Evolutionary conservation across 2,888 invertebrate species (phyloP), one percentile per base, ranked within the genome.

Genomic region (Chloromyia formosa): DNA sequence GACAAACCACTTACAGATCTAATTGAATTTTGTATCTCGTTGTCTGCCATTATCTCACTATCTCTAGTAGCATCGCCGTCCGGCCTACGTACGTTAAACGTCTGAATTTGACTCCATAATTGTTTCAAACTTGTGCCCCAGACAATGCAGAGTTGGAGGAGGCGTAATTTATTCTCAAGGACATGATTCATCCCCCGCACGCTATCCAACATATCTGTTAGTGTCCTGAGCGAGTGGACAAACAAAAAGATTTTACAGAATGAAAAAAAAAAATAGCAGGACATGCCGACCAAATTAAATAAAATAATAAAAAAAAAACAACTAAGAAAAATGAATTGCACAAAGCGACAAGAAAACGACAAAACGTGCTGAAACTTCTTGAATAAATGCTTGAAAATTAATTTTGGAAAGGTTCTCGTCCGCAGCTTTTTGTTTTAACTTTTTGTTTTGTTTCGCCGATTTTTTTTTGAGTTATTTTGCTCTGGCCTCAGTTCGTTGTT

Each of bases 361-460:
- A 69, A 54, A 23, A 53, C 54, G 68, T 69, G 68, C 54, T n/a
- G 53, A 69, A 69, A 69, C 53, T 69, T 69, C 54, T 53, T 69
- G 53, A 69, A 69, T 53, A 53, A 35, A 53, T 53, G 53, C 53
- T 49, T 69, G 27, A 14, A 69, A 69, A 69, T 69, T 69, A 69
- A 69, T 69, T 62, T 69, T 54, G 54, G 54, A 49, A 69, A 69
- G 53, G 68, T 69, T 53, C 49, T n/a, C 53, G 68, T 49, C 49
- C 27, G 27, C 27, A 18, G 22, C 22, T 22, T 56, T 35, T 35
- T 35, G 27, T 35, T 35, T 35, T 35, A 35, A 7, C 27, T 35
- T 35, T 35, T 35, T 35, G 2, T 35, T 35, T 7, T 35, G 27
- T 35, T 35, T 35, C 7, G 27, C 27, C 27, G 7, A 35, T 35